Base-by-base conservation (phyloP, 2,113 vertebrate genomes). In the Carassius carassius region DNA sequence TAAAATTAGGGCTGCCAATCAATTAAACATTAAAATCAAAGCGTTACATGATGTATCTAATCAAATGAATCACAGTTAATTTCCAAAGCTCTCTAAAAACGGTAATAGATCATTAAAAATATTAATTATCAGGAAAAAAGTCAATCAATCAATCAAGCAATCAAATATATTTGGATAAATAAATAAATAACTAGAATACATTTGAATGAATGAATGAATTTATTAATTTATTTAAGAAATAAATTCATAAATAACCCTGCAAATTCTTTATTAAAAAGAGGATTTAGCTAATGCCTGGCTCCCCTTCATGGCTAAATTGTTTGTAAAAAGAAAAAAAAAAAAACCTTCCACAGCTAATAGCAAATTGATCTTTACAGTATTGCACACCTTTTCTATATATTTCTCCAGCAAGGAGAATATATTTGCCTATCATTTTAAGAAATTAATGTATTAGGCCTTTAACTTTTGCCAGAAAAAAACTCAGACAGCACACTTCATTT, bases 401-500 rank as follows among this genome's bases (percentile, higher is more conserved):
- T 88, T 82, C 58, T 83, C 56, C 72, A 84, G 79, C 60, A 69
- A 69, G 79, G 83, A 37, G 88, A 83, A 87, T 73, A 86, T 75
- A 85, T 89, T 88, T 90, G 88, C 85, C 86, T 90, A 86, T 88
- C 86, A 76, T 74, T 91, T 88, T 87, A 89, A 88, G 88, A 90
- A 90, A 77, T 89, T 88, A 88, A 90, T 88, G 82, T 80, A 86
- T 87, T 83, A 80, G 86, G 79, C 84, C 80, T 83, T 85, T 62
- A 85, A 82, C 70, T 80, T 83, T 88, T 84, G 84, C 87, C 56
- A 70, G 58, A 81, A 49, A 86, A 81, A 87, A 86, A 83, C 89
- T 84, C 16, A 87, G 87, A 89, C 67, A 72, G 78, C 82, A 82
- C 78, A 88, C 86, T 90, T 91, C 88, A 89, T 90, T 91, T 88